Conservation (phyloP, 2,888 invertebrate genomes). For the Hermaeophaga mercurialis region DNA sequence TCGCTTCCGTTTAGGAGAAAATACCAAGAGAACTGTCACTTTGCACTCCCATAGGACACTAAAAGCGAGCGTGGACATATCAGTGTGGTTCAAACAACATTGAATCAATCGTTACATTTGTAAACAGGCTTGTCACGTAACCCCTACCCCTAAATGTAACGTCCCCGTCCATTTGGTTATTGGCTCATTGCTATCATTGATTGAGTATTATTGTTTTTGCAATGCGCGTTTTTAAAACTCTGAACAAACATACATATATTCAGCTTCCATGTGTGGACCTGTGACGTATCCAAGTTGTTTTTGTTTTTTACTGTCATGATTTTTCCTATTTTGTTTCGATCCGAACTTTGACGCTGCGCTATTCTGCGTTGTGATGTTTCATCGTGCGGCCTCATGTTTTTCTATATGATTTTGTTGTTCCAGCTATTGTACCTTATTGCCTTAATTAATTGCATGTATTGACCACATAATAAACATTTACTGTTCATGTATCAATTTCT, state of each 20-base stretch:
- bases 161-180: slow-evolving; percentile 59
- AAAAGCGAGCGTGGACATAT: slow-evolving; percentile 53
- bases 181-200: slow-evolving; percentile 61
- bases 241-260: slow-evolving; percentile 54
- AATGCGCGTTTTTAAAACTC: slow-evolving; percentile 61
- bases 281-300: slow-evolving; percentile 47
- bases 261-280: slow-evolving; percentile 43
- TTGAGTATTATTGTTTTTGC: slow-evolving; percentile 61
- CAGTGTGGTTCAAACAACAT: slow-evolving; percentile 58
- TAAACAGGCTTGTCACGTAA: slow-evolving; percentile 60
- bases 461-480: slow-evolving; percentile 34
- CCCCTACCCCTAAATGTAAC: slow-evolving; percentile 53
- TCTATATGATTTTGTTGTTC: slow-evolving; percentile 41
- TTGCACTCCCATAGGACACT: slow-evolving; percentile 46
- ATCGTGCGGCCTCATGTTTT: slow-evolving; percentile 34
- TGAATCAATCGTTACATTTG: slow-evolving; percentile 61
- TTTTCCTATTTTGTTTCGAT: slow-evolving; percentile 27
- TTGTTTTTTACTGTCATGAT: slow-evolving; percentile 34
- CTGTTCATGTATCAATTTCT: neutral
- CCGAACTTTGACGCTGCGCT: slow-evolving; percentile 1
- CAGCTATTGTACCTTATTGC: slow-evolving; percentile 39
- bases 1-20: slow-evolving; percentile 9
- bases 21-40: slow-evolving; percentile 34
- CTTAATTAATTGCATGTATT: slow-evolving; percentile 41
- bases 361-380: slow-evolving; percentile 28